These are phyloP conservation scores for Macropis europaea DNA, from an alignment of 2,888 invertebrate species.

Conservation along the genomic window DNA sequence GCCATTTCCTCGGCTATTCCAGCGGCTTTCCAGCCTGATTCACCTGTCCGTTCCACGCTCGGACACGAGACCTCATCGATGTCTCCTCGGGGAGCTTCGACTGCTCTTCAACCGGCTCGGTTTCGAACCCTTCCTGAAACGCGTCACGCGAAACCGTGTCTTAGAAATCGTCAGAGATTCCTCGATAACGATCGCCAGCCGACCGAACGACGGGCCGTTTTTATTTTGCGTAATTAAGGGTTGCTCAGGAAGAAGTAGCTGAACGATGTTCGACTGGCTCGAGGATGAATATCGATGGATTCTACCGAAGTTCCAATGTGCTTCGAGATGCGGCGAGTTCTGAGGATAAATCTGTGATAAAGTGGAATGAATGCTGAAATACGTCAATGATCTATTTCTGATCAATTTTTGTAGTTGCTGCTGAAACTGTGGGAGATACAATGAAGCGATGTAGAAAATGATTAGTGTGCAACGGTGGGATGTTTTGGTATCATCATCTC, in stretches of 20 bases:
- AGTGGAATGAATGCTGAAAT: too few species aligned
- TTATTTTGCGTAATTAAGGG: conserved; percentile 32
- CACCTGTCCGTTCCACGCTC: conserved; percentile 20
- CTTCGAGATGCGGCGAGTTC: too few species aligned
- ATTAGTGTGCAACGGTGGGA: too few species aligned
- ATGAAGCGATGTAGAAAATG: too few species aligned
- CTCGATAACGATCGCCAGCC: conserved; percentile 13
- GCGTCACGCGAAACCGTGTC: background rate
- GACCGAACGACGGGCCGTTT: background rate
- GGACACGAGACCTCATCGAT: background rate
- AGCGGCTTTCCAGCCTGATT: conserved; percentile 20
- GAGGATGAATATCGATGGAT: background rate
- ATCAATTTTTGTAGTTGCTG: too few species aligned
- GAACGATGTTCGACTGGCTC: background rate
- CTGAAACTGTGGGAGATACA: too few species aligned
- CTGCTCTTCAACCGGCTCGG: too few species aligned
- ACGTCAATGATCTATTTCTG: too few species aligned
- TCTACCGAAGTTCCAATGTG: too few species aligned
- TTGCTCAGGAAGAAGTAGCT: conserved; percentile 1
- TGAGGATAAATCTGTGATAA: too few species aligned
- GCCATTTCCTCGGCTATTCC: conserved; percentile 36
- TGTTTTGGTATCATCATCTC: too few species aligned
- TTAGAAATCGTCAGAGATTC: conserved; percentile 36
- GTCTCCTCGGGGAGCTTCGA: background rate
- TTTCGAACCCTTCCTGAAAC: background rate